A percentile compares a stretch with the other conserved stretches of the same genome.
Conservation (phyloP, 2,797 vertebrate species). For the Hemitrygon akajei region DNA sequence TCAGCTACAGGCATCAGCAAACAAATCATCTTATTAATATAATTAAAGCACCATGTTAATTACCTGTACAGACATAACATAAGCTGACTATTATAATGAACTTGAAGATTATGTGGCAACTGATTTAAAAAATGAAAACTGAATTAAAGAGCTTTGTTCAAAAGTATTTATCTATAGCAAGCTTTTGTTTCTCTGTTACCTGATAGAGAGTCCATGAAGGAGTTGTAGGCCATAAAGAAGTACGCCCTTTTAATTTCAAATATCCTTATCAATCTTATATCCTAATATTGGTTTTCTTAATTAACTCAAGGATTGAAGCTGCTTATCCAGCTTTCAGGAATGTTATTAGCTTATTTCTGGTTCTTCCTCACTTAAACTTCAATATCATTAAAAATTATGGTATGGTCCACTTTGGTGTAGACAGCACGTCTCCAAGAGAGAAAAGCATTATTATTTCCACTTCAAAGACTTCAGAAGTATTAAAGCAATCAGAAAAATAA, state of each 20-base stretch:
- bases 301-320: not conserved
- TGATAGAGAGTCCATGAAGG: not conserved
- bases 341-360: not conserved
- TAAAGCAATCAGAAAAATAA: not conserved
- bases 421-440: not conserved
- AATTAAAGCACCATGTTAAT: not conserved
- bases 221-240: too few relatives aligned
- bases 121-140: not conserved
- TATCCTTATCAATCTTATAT: not conserved
- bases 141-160: not conserved
- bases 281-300: not conserved
- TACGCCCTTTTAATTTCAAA: not conserved
- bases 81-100: not conserved
- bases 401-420: not conserved
- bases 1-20: too few relatives aligned
- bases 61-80: not conserved
- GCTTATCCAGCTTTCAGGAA: not conserved
- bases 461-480: not conserved
- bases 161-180: not conserved
- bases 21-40: not conserved
- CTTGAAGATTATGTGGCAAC: too few relatives aligned
- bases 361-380: not conserved
- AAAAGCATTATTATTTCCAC: not conserved
- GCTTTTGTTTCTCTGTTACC: not conserved
- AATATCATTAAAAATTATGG: not conserved